Base-by-base conservation (phyloP, 1,140 invertebrate genomes). In the Tetraneura akinire region DNA sequence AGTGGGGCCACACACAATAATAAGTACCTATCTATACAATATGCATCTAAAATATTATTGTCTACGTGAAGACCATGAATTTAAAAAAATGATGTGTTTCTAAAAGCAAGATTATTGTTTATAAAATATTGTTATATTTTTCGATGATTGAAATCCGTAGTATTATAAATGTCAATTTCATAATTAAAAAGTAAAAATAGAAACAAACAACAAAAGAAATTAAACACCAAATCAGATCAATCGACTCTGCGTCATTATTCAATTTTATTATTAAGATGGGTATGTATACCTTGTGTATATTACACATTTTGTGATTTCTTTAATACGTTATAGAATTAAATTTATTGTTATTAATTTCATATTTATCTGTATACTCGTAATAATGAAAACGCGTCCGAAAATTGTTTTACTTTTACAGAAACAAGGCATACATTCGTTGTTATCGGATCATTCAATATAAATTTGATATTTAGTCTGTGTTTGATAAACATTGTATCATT, bases 341-440 rank as follows among this genome's bases (percentile, higher is more conserved):
- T 9, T 29, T 16, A 60, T 29, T 60, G 23, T 60, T 13, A 14
- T 16, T 2, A 5, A 11, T 57, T 57, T 57, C 13, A 26, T 57
- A 60, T n/a, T n/a, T n/a, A n/a, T n/a, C n/a, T 37, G 32, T 29
- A 26, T 29, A 60, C 23, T 23, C 26, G 5, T 26, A 14, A 60
- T 60, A 60, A 26, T 60, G 23, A 26, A n/a, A n/a, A 14, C 23
- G 3, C 8, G 57, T 18, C 16, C 26, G 26, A 26, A 14, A 29
- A 32, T 16, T 66, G 32, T 51, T 71, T 71, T 51, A 3, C 14
- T 51, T 71, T 71, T 51, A 3, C 14, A 71, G 68, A 51, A 51
- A 51, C 5, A 49, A 18, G 10, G 18, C 18, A 29, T 14, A 2
- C 18, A 14, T 37, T 3, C 6, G 3, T 51, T 29, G 8, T 45